A percentile compares a stretch with the other conserved stretches of the same genome.
Conservation (phyloP, 37 sponge, comb jelly and placozoan species). For the Spongia lamella region DNA sequence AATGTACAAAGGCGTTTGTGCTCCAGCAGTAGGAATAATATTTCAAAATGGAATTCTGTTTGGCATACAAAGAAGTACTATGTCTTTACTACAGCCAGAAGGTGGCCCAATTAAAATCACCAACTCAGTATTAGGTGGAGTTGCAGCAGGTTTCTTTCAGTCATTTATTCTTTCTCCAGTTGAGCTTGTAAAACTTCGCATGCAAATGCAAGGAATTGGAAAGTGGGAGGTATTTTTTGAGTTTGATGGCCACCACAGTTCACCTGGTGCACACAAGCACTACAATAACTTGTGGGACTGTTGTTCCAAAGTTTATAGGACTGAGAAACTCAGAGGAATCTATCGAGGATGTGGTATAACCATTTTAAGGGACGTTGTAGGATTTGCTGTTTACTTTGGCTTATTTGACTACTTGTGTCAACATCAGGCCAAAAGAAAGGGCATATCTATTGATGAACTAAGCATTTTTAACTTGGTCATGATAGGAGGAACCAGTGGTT, state of each 20-base stretch:
- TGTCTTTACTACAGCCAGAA: slow-evolving; percentile 33
- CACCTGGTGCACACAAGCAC: not conserved
- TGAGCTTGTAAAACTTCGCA: slow-evolving; percentile 80
- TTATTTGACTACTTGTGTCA: slow-evolving; percentile 64
- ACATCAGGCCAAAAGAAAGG: not conserved
- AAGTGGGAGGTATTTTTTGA: slow-evolving; percentile 1
- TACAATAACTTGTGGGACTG: slow-evolving; percentile 68
- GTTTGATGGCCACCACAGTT: not conserved
- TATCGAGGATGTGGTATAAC: slow-evolving; percentile 64
- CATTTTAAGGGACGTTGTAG: slow-evolving; percentile 67
- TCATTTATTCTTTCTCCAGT: slow-evolving; percentile 51
- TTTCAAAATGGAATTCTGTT: slow-evolving; percentile 83
- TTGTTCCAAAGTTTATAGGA: slow-evolving; percentile 43
- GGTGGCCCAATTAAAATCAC: not conserved
- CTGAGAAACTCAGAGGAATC: slow-evolving; percentile 62
- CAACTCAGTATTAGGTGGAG: slow-evolving; percentile 64
- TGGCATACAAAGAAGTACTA: slow-evolving; percentile 67
- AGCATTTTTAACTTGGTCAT: slow-evolving; percentile 22
- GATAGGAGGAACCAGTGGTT: slow-evolving; percentile 78
- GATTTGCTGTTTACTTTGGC: slow-evolving; percentile 74
- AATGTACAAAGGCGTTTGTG: slow-evolving; percentile 84
- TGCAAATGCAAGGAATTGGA: slow-evolving; percentile 68
- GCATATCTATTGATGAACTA: slow-evolving; percentile 24
- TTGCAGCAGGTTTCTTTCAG: slow-evolving; percentile 70
- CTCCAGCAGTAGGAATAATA: slow-evolving; percentile 80